Base-by-base conservation (phyloP, 1,140 invertebrate genomes). In the Sesamia nonagrioides region DNA sequence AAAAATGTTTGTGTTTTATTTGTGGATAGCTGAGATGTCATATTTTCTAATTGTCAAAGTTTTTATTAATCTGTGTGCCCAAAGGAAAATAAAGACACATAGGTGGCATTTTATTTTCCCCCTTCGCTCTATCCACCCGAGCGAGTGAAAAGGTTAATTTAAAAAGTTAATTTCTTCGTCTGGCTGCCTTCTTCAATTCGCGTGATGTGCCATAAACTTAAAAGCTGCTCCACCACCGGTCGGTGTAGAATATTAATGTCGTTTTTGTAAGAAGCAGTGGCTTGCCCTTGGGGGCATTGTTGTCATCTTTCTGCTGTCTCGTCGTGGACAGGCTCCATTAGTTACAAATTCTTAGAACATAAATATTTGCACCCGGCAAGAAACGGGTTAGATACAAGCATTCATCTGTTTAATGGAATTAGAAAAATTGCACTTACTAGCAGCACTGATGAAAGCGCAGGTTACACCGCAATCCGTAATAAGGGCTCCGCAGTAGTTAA, bases 281-380 rank as follows among this genome's bases (percentile, higher is more conserved):
- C 75, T 77, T 56, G 72, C 80, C 81, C 82, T 76, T 68, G 63
- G 80, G 74, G 61, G 61, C 76, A 73, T 50, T 74, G 48, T 79
- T 88, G 88, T 89, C 87, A 85, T 90, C 85, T 85, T 85, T 85
- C 82, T 85, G 76, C 79, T 80, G 87, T 91, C 88, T 80, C 78
- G 54, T 69, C 82, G 82, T 69, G 83, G 89, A 91, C 88, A 89
- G 82, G 72, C 83, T 86, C 81, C 90, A 91, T 92, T 91, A 90
- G 84, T 89, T 89, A 88, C 78, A 87, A 88, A 90, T 90, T 90
- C 84, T 73, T 60, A 78, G 63, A 42, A 82, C 81, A 75, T 77
- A 74, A 77, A 79, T 75, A 80, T 80, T 78, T 63, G 37, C 35
- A 74, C 60, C 78, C 63, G 58, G 45, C 73, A 63, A 48, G 72